Percentiles rank a stretch among this genome's conserved stretches.
phyloP scores from a whole-genome alignment of 2,888 invertebrate genomes.

The Hartigia nigra region DNA sequence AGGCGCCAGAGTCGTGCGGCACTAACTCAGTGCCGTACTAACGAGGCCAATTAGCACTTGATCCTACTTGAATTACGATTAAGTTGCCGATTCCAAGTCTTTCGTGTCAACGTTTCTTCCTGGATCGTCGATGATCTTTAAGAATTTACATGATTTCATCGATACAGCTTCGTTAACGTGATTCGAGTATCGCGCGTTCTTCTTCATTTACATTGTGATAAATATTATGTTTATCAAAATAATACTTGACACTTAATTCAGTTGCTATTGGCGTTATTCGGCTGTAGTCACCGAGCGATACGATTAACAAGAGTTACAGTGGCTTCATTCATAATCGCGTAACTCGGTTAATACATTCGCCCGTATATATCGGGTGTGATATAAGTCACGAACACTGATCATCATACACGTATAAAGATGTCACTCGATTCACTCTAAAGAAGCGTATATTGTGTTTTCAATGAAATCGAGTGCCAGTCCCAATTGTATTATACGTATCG shows the following conservation, averaged over 20 bases:
- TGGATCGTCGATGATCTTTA: neutral
- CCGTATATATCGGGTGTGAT: neutral
- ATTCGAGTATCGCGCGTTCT: neutral
- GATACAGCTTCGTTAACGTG: neutral
- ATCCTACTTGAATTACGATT: slow-evolving; percentile 55
- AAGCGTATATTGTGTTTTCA: neutral
- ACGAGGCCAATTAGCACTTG: slow-evolving; percentile 58
- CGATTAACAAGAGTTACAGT: slow-evolving; percentile 35
- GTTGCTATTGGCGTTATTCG: neutral
- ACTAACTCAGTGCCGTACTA: slow-evolving; percentile 36
- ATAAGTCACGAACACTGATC: neutral
- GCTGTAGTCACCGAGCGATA: neutral
- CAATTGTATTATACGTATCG: neutral
- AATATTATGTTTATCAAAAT: neutral
- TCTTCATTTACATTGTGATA: neutral
- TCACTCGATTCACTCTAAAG: neutral
- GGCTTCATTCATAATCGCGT: slow-evolving; percentile 49
- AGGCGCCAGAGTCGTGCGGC: slow-evolving; percentile 36
- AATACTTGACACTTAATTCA: neutral
- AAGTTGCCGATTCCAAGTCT: slow-evolving; percentile 27
- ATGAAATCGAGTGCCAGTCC: neutral
- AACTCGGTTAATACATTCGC: slow-evolving; percentile 35
- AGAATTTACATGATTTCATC: neutral
- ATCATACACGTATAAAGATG: neutral
- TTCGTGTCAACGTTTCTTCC: neutral